Evolutionary conservation across 1,140 invertebrate genomes (phyloP).

Genomic region (Acromyrmex charruanus): DNA sequence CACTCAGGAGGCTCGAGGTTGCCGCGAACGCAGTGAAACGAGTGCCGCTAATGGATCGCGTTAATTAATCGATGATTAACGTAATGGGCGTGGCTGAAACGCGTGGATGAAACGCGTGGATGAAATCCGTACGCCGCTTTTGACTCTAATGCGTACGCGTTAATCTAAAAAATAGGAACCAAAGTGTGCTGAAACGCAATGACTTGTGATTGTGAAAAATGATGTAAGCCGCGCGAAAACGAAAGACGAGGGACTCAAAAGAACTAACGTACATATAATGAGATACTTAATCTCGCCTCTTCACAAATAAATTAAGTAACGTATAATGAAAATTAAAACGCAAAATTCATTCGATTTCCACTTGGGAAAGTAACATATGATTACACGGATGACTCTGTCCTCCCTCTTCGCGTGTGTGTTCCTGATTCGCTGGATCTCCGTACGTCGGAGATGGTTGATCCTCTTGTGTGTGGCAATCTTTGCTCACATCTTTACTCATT

Average conservation of each 20-base stretch:
- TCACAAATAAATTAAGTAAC: conserved; percentile 45
- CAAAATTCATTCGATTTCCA: conserved; percentile 23
- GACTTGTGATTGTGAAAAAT: conserved; percentile 26
- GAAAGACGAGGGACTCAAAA: conserved; percentile 5
- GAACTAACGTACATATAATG: neutral
- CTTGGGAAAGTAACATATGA: neutral
- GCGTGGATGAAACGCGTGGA: conserved; percentile 16
- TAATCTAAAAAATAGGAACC: conserved; percentile 64
- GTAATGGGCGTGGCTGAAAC: conserved; percentile 35
- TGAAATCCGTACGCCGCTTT: neutral
- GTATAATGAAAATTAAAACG: neutral
- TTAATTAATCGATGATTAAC: conserved; percentile 56
- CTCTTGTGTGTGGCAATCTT: conserved; percentile 18
- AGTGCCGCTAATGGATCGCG: conserved; percentile 56
- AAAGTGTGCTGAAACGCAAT: conserved; percentile 35
- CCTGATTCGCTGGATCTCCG: neutral
- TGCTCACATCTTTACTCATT: conserved; percentile 12
- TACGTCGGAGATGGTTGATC: neutral
- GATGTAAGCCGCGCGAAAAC: neutral
- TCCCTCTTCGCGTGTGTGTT: neutral
- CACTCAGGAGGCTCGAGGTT: conserved; percentile 4
- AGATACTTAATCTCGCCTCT: neutral
- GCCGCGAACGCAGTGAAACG: conserved; percentile 21
- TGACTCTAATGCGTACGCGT: conserved; percentile 26
- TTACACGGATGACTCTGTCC: conserved; percentile 5